These are phyloP conservation scores for Lysandra bellargus DNA, from an alignment of 2,888 invertebrate species.

Conservation along the genomic window DNA sequence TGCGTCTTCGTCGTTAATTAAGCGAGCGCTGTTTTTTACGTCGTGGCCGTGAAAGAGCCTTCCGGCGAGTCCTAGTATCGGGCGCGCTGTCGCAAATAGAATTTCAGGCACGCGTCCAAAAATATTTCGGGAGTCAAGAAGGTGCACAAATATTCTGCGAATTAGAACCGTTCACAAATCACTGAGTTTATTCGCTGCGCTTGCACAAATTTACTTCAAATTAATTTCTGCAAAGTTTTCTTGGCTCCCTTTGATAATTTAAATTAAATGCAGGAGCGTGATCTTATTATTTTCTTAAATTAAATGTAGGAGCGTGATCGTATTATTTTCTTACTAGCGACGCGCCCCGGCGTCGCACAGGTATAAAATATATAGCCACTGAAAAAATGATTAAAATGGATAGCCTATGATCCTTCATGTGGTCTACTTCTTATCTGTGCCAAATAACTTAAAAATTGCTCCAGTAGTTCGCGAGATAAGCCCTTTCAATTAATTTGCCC, in stretches of 20 bases:
- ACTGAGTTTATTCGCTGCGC: slow-evolving; percentile 33
- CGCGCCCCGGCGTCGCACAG: too few species aligned
- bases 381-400: too few species aligned
- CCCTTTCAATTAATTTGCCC: too few species aligned
- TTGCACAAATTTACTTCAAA: slow-evolving; percentile 27
- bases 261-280: slow-evolving; percentile 5
- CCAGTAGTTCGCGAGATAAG: too few species aligned
- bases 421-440: too few species aligned
- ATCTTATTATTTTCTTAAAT: background rate
- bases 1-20: slow-evolving; percentile 8
- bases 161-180: slow-evolving; percentile 41
- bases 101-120: slow-evolving; percentile 51
- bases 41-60: slow-evolving; percentile 34
- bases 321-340: background rate
- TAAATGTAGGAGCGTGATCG: background rate
- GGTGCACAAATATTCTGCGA: slow-evolving; percentile 47
- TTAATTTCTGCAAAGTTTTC: slow-evolving; percentile 23
- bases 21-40: background rate
- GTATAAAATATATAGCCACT: too few species aligned
- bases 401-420: too few species aligned
- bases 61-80: slow-evolving; percentile 33
- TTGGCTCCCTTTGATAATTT: slow-evolving; percentile 23
- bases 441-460: too few species aligned
- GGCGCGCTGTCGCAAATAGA: slow-evolving; percentile 39
- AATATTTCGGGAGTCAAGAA: slow-evolving; percentile 47